Percentiles rank a stretch among this genome's conserved stretches.
phyloP scores from a whole-genome alignment of 2,797 vertebrate genomes.

The Bovichtus diacanthus region DNA sequence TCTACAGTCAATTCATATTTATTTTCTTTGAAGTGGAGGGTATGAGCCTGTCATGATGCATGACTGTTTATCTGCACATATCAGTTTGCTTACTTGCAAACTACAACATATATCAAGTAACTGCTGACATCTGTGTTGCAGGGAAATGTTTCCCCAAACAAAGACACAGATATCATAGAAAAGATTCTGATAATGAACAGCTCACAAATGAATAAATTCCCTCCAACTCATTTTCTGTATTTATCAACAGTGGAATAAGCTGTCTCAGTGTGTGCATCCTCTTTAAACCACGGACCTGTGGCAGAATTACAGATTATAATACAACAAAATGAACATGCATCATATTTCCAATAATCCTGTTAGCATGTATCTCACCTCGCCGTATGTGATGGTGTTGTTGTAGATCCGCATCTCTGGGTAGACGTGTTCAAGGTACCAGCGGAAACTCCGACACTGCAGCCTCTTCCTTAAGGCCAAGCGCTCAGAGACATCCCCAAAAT shows the following conservation, averaged over 20 bases:
- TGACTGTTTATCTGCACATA: not conserved
- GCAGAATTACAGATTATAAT: conserved; percentile 27
- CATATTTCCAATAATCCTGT: conserved; percentile 27
- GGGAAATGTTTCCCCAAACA: conserved; percentile 16
- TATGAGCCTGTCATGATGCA: not conserved
- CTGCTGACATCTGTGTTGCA: not conserved
- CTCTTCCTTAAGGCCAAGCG: conserved; percentile 91
- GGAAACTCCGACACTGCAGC: conserved; percentile 95
- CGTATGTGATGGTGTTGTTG: conserved; percentile 98
- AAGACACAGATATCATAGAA: conserved; percentile 10
- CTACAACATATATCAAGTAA: conserved; percentile 1
- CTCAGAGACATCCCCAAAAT: conserved; percentile 97
- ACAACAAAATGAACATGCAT: not conserved
- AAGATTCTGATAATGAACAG: not conserved
- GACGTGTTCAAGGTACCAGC: conserved; percentile 98
- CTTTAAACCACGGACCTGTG: conserved; percentile 25
- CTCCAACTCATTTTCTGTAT: conserved; percentile 11
- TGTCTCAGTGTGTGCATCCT: conserved; percentile 19
- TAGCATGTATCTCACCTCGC: conserved; percentile 89
- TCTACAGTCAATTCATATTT: conserved; percentile 20
- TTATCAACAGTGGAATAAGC: conserved; percentile 38
- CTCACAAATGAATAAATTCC: conserved; percentile 37
- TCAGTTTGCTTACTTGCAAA: not conserved
- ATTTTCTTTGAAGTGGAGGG: conserved; percentile 8
- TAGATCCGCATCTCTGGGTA: conserved; percentile 99